Conservation (phyloP, 1,140 invertebrate genomes). For the Dendrolimus kikuchii region DNA sequence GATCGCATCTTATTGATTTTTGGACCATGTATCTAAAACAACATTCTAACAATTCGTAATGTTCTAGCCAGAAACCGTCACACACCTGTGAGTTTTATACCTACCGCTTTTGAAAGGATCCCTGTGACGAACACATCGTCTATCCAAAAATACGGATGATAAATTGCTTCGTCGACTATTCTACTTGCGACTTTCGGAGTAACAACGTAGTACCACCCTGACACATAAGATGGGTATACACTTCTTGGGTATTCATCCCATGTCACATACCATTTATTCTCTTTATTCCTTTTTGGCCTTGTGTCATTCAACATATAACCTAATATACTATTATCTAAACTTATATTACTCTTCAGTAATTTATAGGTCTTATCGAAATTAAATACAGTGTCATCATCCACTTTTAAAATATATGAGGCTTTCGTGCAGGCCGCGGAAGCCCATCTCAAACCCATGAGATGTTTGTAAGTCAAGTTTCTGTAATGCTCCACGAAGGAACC, state of each 20-base stretch:
- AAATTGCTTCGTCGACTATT: constrained; percentile 67
- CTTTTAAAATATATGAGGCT: constrained; percentile 84
- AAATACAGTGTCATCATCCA: constrained; percentile 91
- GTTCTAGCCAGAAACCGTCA: constrained; percentile 77
- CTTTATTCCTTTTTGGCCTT: constrained; percentile 75
- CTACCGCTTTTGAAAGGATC: constrained; percentile 75
- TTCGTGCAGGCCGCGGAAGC: constrained; percentile 76
- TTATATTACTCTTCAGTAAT: constrained; percentile 45
- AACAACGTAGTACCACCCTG: constrained; percentile 89
- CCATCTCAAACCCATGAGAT: constrained; percentile 91
- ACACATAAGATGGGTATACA: constrained; percentile 83
- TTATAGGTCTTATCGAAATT: constrained; percentile 79
- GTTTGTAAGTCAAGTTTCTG: constrained; percentile 90
- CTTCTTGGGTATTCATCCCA: constrained; percentile 75
- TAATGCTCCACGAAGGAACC: constrained; percentile 88
- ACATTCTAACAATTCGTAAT: constrained; percentile 81
- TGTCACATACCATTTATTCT: constrained; percentile 88
- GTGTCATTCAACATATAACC: constrained; percentile 81
- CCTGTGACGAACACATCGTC: constrained; percentile 89
- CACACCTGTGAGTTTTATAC: constrained; percentile 75
- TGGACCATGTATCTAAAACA: constrained; percentile 76
- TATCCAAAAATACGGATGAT: constrained; percentile 85
- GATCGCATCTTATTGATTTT: constrained; percentile 76
- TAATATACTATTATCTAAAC: constrained; percentile 69
- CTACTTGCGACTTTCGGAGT: constrained; percentile 72